Conservation (phyloP, 2,888 invertebrate genomes). For the Pseudoips prasinana region DNA sequence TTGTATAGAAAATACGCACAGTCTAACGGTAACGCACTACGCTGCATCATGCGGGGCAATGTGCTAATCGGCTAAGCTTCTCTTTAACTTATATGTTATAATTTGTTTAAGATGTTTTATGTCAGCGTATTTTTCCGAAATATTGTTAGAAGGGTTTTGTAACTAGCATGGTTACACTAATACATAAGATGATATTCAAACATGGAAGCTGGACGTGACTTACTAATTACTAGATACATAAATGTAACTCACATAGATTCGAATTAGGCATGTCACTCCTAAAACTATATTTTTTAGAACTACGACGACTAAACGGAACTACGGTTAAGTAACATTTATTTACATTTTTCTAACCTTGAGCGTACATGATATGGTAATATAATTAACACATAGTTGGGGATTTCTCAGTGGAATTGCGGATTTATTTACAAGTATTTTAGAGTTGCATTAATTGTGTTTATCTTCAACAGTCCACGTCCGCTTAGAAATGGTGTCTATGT, state of each 20-base stretch:
- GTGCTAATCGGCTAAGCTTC: too few relatives aligned
- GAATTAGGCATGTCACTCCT: conserved; percentile 20
- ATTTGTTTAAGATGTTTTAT: too few relatives aligned
- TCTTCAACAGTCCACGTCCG: not conserved
- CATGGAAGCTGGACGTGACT: not conserved
- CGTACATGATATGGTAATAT: conserved; percentile 49
- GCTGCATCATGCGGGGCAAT: too few relatives aligned
- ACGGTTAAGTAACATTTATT: conserved; percentile 53
- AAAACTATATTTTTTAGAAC: conserved; percentile 31
- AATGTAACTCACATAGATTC: conserved; percentile 9
- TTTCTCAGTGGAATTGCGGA: conserved; percentile 36
- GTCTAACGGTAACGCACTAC: too few relatives aligned
- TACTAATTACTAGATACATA: conserved; percentile 21
- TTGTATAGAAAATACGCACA: too few relatives aligned
- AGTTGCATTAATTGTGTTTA: not conserved
- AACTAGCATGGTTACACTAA: too few relatives aligned
- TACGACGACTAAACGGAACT: conserved; percentile 53
- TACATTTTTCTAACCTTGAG: conserved; percentile 56
- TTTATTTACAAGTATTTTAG: conserved; percentile 24
- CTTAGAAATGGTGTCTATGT: not conserved
- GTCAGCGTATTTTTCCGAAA: too few relatives aligned
- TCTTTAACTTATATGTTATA: too few relatives aligned
- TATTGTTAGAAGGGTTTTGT: too few relatives aligned
- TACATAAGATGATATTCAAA: too few relatives aligned
- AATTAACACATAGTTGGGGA: conserved; percentile 59